These are phyloP conservation scores for Zoroaster sp. DNA, from an alignment of 53 echinoderm and acorn worm species.

Conservation along the genomic window DNA sequence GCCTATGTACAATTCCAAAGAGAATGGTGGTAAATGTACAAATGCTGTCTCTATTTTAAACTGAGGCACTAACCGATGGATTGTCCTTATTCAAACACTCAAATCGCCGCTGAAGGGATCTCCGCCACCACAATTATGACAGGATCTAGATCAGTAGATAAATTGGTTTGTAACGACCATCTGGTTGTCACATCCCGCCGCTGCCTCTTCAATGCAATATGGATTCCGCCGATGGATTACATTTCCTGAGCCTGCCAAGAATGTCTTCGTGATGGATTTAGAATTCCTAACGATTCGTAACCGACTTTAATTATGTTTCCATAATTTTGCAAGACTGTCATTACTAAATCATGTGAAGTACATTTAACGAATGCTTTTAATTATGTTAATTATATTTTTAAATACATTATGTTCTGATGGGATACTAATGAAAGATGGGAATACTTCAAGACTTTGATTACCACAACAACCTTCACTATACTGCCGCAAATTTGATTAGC, in stretches of 20 bases:
- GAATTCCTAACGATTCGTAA: conserved; percentile 4
- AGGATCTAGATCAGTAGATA: neutral
- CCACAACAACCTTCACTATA: no score
- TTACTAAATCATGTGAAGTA: neutral
- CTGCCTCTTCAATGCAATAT: neutral
- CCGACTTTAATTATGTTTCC: neutral
- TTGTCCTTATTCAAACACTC: neutral
- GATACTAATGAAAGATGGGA: no score
- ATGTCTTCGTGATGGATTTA: conserved; percentile 1
- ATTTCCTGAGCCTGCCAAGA: neutral
- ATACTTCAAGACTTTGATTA: no score
- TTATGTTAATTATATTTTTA: no score
- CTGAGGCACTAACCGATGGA: neutral
- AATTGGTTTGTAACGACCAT: neutral
- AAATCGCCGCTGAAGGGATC: neutral
- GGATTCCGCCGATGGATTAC: conserved; percentile 47
- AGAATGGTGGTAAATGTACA: no score
- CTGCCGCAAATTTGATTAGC: no score
- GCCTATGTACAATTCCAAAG: no score
- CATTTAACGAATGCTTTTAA: no score
- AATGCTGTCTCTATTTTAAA: no score
- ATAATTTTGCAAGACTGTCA: neutral
- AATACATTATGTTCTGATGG: no score
- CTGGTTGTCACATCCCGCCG: conserved; percentile 5
- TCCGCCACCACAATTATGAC: neutral